Evolutionary conservation across 2,888 invertebrate species (phyloP), one percentile per base, ranked within the genome.

Genomic region (Eilema caniola): DNA sequence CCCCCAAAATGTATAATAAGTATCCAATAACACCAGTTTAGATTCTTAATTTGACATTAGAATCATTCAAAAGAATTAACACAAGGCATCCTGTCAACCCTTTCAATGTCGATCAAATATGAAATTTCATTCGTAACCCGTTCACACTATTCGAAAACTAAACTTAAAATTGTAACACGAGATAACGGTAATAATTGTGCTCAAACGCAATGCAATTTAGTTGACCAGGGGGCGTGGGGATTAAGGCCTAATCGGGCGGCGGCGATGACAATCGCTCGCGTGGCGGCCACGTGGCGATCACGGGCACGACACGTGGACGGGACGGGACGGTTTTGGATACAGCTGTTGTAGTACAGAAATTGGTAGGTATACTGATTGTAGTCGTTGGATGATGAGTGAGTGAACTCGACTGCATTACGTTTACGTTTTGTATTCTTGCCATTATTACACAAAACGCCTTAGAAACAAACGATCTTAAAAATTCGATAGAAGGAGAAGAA

Each of bases 261-360:
- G 91, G 90, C 90, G 94, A 94, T 94, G 95, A 93, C 92, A 94
- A 94, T 95, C 94, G 84, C 87, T 53, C 87, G 70, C 81, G 85
- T 88, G 89, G 70, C 69, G 8, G 73, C 66, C 91, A 83, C 91
- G 92, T 88, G 89, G 60, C 24, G 12, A 33, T 59, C 89, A 79
- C 89, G 90, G 86, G 90, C 60, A 24, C 28, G 81, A 25, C 90
- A 83, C 89, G 89, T 83, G 90, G 66, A 63, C 79, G 63, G 75
- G 41, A 83, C 72, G 73, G 76, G 72, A 62, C 71, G 67, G n/a
- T 66, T 77, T 75, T 79, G 69, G 67, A 75, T 69, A 75, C 77
- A 64, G 73, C 79, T 80, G 73, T 73, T 74, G 5, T 23, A 73
- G 41, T 23, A 66, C 66, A 64, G 67, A 70, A 80, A 75, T 77